phyloP scores from a whole-genome alignment of 2,797 vertebrate genomes.

The Argentina silus region DNA sequence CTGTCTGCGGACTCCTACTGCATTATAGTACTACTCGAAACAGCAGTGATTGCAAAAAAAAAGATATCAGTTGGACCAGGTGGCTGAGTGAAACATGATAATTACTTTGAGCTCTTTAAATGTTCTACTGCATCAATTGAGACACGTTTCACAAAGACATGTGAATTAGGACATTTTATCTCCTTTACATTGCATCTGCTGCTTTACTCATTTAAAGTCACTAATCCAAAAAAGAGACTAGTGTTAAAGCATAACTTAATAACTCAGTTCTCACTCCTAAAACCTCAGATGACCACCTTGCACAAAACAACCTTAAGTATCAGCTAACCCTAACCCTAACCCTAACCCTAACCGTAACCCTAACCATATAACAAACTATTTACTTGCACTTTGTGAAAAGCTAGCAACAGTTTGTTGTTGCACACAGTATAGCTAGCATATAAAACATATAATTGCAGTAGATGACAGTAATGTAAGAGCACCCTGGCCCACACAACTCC shows the following conservation, averaged over 20 bases:
- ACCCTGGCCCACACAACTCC: too few relatives aligned
- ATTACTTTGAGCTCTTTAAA: neutral
- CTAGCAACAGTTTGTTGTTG: too few relatives aligned
- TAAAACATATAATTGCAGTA: too few relatives aligned
- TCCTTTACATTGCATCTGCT: neutral
- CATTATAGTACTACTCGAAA: neutral
- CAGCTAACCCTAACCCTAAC: too few relatives aligned
- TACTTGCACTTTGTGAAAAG: too few relatives aligned
- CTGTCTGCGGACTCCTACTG: neutral
- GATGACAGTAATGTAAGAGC: too few relatives aligned
- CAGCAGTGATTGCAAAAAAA: neutral
- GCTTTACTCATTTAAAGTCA: neutral
- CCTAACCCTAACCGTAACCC: too few relatives aligned
- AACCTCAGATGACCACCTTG: too few relatives aligned
- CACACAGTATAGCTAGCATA: too few relatives aligned
- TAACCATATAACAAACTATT: too few relatives aligned
- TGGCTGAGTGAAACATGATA: conserved; percentile 3
- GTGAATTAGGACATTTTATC: neutral
- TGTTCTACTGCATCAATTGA: neutral
- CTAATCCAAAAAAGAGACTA: neutral
- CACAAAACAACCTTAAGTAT: too few relatives aligned
- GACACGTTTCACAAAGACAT: neutral
- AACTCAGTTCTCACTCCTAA: too few relatives aligned
- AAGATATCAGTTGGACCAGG: neutral
- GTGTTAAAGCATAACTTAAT: neutral